Evolutionary conservation across 2,113 vertebrate species (phyloP), one percentile per base, ranked within the genome.

Genomic region (Onychostoma macrolepis): DNA sequence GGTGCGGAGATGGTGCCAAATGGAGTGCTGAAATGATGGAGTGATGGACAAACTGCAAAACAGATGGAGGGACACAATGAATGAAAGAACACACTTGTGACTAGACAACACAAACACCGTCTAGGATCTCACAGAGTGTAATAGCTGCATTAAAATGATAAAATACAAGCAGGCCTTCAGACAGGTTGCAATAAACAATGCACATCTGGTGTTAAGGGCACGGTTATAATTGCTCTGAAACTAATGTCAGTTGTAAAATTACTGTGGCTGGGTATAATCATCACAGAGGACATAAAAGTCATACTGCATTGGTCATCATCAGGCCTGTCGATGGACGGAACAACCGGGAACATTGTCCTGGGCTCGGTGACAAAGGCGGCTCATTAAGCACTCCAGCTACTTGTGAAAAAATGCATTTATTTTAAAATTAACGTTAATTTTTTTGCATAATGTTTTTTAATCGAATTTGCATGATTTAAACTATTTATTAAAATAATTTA

Each of bases 21-120:
- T 83, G 78, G 69, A 69, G 81, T 86, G 88, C 33, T 80, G 89
- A 85, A 86, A 91, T 91, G 90, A 93, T 91, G 87, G 88, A 93
- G 81, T 88, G 89, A 91, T 89, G 50, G 30, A 80, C 26, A 50
- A 86, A 84, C 61, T 86, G 84, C 84, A 77, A 82, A 85, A 87
- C 67, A 81, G 61, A 86, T 26, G 28, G 79, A 63, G 45, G 9
- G 80, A 85, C 72, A 83, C 61, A 58, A 63, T 75, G 80, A 36
- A 80, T 69, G 83, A 71, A 86, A 89, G 79, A 79, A 24, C 17
- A n/a, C 36, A 77, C 24, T 38, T 85, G 74, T 45, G 24, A 21
- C 67, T 56, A 65, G 79, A 84, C 74, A 82, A 63, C 48, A 74
- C 45, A 79, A 77, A 71, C 45, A 65, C 7, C 17, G 6, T 71